Evolutionary conservation across 1,140 invertebrate species (phyloP).

Genomic region (Sesamia nonagrioides): DNA sequence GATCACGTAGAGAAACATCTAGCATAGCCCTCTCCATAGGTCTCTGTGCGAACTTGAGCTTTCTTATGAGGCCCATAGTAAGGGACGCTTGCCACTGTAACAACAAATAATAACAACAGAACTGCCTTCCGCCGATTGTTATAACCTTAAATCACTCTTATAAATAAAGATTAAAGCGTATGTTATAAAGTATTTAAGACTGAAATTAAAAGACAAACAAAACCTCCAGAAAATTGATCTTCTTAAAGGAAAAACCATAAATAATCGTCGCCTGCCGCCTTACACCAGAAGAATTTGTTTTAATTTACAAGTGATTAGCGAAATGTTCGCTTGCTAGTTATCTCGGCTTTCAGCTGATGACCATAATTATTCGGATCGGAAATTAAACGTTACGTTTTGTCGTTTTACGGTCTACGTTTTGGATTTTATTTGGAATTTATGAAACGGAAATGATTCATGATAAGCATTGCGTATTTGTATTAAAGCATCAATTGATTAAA

Average conservation of each 20-base stretch:
- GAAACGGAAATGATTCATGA: constrained; percentile 18
- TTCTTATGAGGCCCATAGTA: too few species aligned
- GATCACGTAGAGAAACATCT: too few species aligned
- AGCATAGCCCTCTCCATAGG: too few species aligned
- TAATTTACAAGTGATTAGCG: constrained; percentile 52
- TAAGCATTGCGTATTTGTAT: neutral
- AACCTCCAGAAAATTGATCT: neutral
- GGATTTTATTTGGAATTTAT: neutral
- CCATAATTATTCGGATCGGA: constrained; percentile 37
- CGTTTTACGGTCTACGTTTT: constrained; percentile 2
- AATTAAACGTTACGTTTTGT: constrained; percentile 36
- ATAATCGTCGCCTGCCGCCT: constrained; percentile 22
- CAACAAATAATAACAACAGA: too few species aligned
- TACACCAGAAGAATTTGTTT: constrained; percentile 46
- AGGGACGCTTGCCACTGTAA: too few species aligned
- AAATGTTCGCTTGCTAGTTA: constrained; percentile 25
- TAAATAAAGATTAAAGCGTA: too few species aligned
- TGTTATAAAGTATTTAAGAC: neutral
- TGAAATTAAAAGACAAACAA: neutral
- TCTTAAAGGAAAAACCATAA: constrained; percentile 18
- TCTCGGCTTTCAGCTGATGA: constrained; percentile 23
- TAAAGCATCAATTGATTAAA: neutral
- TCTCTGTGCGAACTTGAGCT: too few species aligned
- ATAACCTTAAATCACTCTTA: too few species aligned
- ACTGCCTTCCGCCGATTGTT: too few species aligned